phyloP scores from a whole-genome alignment of 2,797 vertebrate genomes.

The Valencia hispanica region DNA sequence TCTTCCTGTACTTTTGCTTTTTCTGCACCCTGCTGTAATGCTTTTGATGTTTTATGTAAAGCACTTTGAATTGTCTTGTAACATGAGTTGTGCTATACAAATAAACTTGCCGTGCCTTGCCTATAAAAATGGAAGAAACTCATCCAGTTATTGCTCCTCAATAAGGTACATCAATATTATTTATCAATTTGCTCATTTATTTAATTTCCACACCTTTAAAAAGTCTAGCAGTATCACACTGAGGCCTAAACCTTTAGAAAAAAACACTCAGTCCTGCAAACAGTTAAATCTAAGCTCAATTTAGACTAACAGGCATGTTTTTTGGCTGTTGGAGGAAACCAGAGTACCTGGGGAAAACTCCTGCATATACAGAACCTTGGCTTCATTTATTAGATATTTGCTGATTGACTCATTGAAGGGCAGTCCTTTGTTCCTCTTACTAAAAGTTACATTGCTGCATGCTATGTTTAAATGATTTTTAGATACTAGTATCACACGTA shows the following conservation, averaged over 20 bases:
- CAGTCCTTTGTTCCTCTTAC: not conserved
- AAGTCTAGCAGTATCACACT: not conserved
- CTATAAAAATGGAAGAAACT: not conserved
- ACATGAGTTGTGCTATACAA: too few relatives aligned
- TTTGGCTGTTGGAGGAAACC: not conserved
- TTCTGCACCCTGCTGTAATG: too few relatives aligned
- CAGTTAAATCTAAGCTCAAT: not conserved
- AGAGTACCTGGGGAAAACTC: not conserved
- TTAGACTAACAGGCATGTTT: not conserved
- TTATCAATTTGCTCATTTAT: not conserved
- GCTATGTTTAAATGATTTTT: conserved; percentile 6
- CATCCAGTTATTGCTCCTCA: not conserved
- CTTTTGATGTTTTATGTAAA: too few relatives aligned
- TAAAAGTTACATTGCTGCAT: not conserved
- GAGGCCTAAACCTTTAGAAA: not conserved
- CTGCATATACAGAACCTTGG: not conserved
- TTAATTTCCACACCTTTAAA: not conserved
- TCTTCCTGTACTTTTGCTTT: too few relatives aligned
- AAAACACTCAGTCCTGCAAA: not conserved
- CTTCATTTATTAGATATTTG: not conserved
- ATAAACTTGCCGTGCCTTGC: too few relatives aligned
- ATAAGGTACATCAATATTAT: too few relatives aligned
- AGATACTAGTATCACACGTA: not conserved
- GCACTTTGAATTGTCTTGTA: too few relatives aligned
- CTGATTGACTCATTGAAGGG: not conserved